These are phyloP conservation scores for Cricetomys ansorgei DNA, from an alignment of 2,113 vertebrate species.

Conservation along the genomic window DNA sequence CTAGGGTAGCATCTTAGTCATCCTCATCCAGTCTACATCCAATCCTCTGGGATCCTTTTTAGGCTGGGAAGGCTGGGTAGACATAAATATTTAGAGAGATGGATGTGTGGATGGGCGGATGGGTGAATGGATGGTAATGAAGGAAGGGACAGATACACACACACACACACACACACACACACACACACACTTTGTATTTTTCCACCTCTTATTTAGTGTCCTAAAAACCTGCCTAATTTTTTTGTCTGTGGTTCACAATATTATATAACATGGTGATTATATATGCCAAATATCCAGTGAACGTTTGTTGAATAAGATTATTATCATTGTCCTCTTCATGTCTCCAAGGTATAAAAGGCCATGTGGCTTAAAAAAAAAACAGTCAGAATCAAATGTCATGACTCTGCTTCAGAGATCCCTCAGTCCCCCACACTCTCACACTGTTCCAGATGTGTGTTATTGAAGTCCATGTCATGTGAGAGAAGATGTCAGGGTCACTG, in stretches of 20 bases:
- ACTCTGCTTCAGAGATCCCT: background rate
- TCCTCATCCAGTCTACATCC: slow-evolving; percentile 32
- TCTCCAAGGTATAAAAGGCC: background rate
- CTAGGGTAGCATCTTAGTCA: background rate
- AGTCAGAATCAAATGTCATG: background rate
- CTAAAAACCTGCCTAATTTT: background rate
- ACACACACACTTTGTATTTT: background rate
- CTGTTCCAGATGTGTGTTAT: background rate
- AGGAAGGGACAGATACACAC: background rate
- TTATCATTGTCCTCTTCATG: background rate
- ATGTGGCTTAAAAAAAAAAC: background rate
- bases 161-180: background rate
- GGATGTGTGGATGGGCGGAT: background rate
- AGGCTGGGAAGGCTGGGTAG: background rate
- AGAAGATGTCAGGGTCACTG: slow-evolving; percentile 39
- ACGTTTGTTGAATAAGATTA: background rate
- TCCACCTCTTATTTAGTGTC: background rate
- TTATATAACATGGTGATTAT: background rate
- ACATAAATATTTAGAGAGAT: background rate
- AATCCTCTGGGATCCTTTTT: slow-evolving; percentile 8
- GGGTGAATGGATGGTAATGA: background rate
- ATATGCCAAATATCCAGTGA: background rate
- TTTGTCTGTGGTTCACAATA: slow-evolving; percentile 28
- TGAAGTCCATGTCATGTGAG: background rate
- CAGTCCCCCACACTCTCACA: background rate